phyloP scores from a whole-genome alignment of 2,888 invertebrate genomes.

The Thyatira batis region DNA sequence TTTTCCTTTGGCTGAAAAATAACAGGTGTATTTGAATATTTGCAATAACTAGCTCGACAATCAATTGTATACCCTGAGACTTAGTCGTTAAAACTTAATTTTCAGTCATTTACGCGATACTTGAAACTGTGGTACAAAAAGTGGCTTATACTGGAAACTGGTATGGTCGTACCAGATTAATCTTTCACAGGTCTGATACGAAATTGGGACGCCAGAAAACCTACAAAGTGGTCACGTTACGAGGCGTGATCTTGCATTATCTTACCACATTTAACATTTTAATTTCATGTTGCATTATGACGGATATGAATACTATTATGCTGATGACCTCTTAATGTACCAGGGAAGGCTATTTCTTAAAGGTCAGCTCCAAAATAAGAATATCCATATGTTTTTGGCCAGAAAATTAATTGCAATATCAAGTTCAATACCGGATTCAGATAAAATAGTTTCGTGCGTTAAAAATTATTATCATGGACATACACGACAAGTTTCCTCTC shows the following conservation, averaged over 20 bases:
- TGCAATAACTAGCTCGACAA: too few species aligned
- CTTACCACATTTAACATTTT: neutral
- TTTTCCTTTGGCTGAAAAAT: too few species aligned
- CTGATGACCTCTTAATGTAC: neutral
- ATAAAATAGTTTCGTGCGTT: neutral
- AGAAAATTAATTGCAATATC: neutral
- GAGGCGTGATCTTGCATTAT: neutral
- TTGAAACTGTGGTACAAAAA: too few species aligned
- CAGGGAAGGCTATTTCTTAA: too few species aligned
- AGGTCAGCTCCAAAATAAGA: neutral
- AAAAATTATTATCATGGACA: neutral
- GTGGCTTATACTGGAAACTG: too few species aligned
- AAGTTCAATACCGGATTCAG: neutral
- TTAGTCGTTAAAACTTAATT: too few species aligned
- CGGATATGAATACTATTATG: neutral
- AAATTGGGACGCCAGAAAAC: neutral
- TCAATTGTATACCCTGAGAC: too few species aligned
- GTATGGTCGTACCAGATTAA: too few species aligned
- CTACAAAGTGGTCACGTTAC: neutral
- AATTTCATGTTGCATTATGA: neutral
- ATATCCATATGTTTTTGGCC: neutral
- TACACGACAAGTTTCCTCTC: neutral
- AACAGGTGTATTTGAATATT: too few species aligned
- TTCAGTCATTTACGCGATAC: too few species aligned
- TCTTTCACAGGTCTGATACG: neutral